Evolutionary conservation across 2,888 invertebrate genomes (phyloP).

Genomic region (Catocala fraxini): DNA sequence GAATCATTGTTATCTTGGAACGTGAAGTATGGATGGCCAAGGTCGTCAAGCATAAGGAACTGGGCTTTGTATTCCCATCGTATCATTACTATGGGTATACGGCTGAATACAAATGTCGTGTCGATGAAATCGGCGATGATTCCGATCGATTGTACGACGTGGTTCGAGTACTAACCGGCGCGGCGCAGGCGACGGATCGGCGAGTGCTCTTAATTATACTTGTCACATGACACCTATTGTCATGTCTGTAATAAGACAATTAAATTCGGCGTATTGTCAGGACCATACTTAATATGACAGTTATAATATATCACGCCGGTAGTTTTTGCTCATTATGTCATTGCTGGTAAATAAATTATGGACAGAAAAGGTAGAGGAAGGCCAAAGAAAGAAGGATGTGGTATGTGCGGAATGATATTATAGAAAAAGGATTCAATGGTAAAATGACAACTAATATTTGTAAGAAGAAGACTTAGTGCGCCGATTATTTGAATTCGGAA

Average conservation of each 20-base stretch:
- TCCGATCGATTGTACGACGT: slow-evolving; percentile 45
- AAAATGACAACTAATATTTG: no score
- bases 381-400: no score
- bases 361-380: no score
- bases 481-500: no score
- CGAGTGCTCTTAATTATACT: slow-evolving; percentile 30
- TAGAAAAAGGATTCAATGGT: no score
- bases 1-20: slow-evolving; percentile 35
- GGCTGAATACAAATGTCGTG: slow-evolving; percentile 57
- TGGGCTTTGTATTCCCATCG: slow-evolving; percentile 46
- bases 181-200: slow-evolving; percentile 20
- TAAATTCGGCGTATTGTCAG: slow-evolving; percentile 15
- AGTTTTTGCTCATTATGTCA: neutral
- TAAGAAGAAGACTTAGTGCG: no score
- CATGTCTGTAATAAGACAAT: slow-evolving; percentile 38
- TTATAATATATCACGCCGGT: neutral
- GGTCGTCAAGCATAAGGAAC: slow-evolving; percentile 54
- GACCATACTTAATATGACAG: slow-evolving; percentile 2
- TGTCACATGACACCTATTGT: slow-evolving; percentile 42
- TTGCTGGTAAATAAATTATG: no score
- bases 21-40: slow-evolving; percentile 38
- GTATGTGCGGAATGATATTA: no score
- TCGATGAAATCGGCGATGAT: slow-evolving; percentile 34
- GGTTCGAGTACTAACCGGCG: slow-evolving; percentile 39
- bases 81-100: slow-evolving; percentile 22